A percentile compares a stretch with the other conserved stretches of the same genome.
These are phyloP conservation scores for Aphidius colemani DNA, from an alignment of 2,888 invertebrate genomes.

Conservation along the genomic window DNA sequence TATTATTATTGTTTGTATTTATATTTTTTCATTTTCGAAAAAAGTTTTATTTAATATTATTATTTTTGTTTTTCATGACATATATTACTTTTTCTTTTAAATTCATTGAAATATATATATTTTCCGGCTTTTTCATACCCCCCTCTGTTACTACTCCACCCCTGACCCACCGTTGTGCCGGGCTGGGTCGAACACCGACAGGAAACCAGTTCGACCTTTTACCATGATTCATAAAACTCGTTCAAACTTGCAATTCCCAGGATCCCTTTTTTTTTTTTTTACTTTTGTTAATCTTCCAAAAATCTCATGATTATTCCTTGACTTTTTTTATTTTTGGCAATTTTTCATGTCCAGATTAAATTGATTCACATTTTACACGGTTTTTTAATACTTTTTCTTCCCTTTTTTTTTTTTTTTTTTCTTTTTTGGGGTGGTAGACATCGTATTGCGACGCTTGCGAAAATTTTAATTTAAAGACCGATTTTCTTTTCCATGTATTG, in stretches of 20 bases:
- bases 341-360: background rate
- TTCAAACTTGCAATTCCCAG: conserved; percentile 19
- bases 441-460: no score
- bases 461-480: no score
- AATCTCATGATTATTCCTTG: background rate
- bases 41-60: background rate
- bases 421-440: no score
- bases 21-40: background rate
- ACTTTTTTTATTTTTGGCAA: background rate
- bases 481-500: no score
- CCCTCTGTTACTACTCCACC: conserved; percentile 10
- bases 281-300: no score
- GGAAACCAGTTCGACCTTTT: conserved; percentile 28
- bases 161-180: conserved; percentile 12
- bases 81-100: background rate
- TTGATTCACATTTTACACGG: background rate
- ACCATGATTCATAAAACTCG: conserved; percentile 19
- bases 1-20: conserved; percentile 26
- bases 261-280: conserved; percentile 9
- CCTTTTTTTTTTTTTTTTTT: no score
- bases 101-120: background rate
- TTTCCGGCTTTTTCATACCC: background rate
- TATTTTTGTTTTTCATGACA: background rate
- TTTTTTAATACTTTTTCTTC: no score
- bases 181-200: conserved; percentile 29